Evolutionary conservation across 2,797 vertebrate genomes (phyloP).

Genomic region (Linurgus olivaceus): DNA sequence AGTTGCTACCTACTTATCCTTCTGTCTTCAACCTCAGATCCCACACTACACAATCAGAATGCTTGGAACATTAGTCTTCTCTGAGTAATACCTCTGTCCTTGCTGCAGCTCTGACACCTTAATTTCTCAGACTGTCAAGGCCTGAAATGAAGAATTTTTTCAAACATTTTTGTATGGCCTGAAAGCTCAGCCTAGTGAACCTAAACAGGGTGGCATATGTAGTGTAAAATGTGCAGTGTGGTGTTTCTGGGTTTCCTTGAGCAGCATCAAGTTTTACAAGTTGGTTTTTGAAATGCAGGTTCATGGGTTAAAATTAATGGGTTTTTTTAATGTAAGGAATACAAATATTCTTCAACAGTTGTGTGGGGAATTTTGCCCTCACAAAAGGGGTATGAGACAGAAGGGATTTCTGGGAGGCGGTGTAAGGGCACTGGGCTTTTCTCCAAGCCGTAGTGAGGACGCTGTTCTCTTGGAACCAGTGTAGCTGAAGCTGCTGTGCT

Average conservation of each 20-base stretch:
- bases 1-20: constrained; percentile 6
- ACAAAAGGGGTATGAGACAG: background rate
- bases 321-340: background rate
- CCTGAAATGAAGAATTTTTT: background rate
- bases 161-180: background rate
- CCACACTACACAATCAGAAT: background rate
- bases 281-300: background rate
- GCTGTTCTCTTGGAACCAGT: background rate
- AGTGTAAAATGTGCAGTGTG: background rate
- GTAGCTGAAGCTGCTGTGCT: background rate
- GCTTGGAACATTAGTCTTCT: background rate
- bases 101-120: background rate
- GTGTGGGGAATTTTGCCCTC: background rate
- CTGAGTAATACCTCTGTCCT: background rate
- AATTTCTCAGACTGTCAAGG: background rate
- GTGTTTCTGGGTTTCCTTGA: background rate
- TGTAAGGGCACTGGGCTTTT: background rate
- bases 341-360: background rate
- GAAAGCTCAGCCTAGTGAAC: background rate
- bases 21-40: background rate
- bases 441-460: rapidly evolving
- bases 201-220: background rate
- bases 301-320: background rate
- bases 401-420: background rate
- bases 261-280: background rate